Evolutionary conservation across 2,113 vertebrate species (phyloP).

Genomic region (Euleptes europaea): DNA sequence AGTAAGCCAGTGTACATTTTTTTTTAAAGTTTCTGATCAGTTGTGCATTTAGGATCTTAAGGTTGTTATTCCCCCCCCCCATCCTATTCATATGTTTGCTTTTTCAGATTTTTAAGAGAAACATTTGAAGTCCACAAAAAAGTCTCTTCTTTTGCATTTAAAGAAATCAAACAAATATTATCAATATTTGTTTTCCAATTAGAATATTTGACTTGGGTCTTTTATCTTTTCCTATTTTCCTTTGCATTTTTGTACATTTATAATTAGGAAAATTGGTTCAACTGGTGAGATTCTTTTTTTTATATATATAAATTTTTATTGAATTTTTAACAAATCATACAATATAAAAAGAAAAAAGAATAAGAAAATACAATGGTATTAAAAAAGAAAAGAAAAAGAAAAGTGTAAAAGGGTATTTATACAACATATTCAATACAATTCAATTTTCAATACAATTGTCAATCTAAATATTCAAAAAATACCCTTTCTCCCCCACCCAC

Average conservation of each 20-base stretch:
- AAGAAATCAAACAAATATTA: background rate
- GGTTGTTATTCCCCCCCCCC: background rate
- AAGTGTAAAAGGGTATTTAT: no score
- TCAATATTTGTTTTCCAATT: slow-evolving; percentile 8
- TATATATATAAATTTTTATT: no score
- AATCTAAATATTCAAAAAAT: no score
- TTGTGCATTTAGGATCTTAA: slow-evolving; percentile 8
- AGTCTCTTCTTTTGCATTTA: slow-evolving; percentile 5
- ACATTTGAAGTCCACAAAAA: slow-evolving; percentile 12
- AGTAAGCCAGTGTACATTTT: background rate
- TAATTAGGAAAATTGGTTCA: background rate
- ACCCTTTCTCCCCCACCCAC: no score
- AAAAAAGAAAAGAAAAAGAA: no score
- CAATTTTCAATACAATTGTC: no score
- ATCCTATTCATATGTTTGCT: background rate
- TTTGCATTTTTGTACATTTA: background rate
- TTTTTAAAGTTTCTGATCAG: background rate
- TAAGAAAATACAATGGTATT: no score
- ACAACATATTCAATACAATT: no score
- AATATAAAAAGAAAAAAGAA: no score
- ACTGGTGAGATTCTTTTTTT: no score
- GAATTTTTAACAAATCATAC: no score
- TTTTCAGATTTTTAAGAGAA: slow-evolving; percentile 17
- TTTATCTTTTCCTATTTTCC: background rate
- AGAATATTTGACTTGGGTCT: background rate